phyloP scores from a whole-genome alignment of 2,888 invertebrate genomes.

The Melieria omissa region DNA sequence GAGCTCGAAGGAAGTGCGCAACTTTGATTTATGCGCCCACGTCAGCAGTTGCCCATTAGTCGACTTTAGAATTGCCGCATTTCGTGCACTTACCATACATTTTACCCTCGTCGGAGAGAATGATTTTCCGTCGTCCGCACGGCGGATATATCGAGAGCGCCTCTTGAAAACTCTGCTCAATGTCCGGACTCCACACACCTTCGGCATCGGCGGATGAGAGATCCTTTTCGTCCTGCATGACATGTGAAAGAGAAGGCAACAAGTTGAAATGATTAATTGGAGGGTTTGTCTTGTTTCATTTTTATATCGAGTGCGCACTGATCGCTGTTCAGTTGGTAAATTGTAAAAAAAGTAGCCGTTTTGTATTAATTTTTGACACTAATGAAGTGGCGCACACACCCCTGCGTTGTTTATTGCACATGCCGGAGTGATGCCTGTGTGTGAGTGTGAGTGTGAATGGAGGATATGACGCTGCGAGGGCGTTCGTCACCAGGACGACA shows the following conservation, averaged over 20 bases:
- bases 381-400: conserved; percentile 39
- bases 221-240: conserved; percentile 83
- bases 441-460: conserved; percentile 4
- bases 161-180: conserved; percentile 99
- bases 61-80: conserved; percentile 4
- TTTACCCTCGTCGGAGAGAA: conserved; percentile 99
- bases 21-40: conserved; percentile 21
- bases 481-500: conserved; percentile 5
- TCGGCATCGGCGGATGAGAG: conserved; percentile 97
- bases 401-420: neutral
- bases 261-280: no score
- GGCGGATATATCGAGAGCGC: conserved; percentile 99
- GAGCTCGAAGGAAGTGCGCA: neutral
- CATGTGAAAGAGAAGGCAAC: conserved; percentile 22
- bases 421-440: neutral
- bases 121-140: conserved; percentile 99
- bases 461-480: neutral
- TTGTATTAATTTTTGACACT: conserved; percentile 32
- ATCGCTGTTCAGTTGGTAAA: neutral
- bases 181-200: conserved; percentile 99
- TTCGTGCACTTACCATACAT: conserved; percentile 96
- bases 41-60: neutral
- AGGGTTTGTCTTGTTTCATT: no score
- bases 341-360: conserved; percentile 3
- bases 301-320: neutral